Evolutionary conservation across 2,888 invertebrate genomes (phyloP), one percentile per base, ranked within the genome.

Genomic region (Pollenia labialis): DNA sequence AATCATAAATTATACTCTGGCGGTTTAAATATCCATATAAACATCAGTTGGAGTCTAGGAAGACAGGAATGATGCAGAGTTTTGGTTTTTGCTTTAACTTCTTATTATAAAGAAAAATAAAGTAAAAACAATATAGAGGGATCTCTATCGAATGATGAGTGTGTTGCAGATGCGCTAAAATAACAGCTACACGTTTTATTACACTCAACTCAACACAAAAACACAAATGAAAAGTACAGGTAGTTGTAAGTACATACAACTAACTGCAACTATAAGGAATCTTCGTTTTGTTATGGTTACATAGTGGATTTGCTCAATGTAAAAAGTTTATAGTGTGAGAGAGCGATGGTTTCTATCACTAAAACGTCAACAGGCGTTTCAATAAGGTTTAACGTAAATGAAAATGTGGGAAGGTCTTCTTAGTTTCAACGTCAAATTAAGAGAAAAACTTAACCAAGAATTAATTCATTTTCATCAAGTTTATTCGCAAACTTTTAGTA

Each of bases 1-100:
- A 89, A 89, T 89, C 89, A 89, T 89, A 89, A 89, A 89, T 89
- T 89, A 89, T 89, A 86, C 85, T 79, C 82, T 79, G 85, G 85
- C 85, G 77, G 85, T 64, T 85, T 74, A 82, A 85, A 81, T 82
- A 82, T 79, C 81, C 74, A 84, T 85, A 80, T 85, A 80, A 83
- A 85, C 79, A 79, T 74, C 74, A 69, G 68, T 52, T 69, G 68
- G 60, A 75, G 79, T 84, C 74, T 79, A 79, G 79, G 60, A 82
- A 74, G 80, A 58, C 50, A 84, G 69, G 54, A 66, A 54, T 71
- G 56, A 71, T 23, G 56, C 44, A 71, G 48, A 56, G 56, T 44
- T 71, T 46, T 18, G 18, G 10, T 32, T 32, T 32, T 52, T 56
- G 9, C 11, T 62, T 64, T 16, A 10, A 12, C 12, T 42, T 42